phyloP scores from a whole-genome alignment of 2,113 vertebrate species.

The Chloropsis hardwickii region DNA sequence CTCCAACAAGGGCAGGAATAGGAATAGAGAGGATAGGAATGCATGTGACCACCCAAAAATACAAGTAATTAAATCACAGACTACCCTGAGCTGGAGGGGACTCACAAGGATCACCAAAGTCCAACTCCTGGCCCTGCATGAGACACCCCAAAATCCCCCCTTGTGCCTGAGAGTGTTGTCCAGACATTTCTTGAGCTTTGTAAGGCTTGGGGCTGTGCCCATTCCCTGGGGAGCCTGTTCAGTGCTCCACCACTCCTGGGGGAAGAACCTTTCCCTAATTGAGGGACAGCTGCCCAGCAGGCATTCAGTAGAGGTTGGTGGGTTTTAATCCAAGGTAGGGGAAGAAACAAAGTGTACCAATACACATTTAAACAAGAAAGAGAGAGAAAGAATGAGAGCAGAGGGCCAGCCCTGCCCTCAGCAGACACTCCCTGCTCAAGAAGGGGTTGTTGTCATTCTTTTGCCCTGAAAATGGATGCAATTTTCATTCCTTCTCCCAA shows the following conservation, averaged over 20 bases:
- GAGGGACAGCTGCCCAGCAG: not conserved
- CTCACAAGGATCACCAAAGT: not conserved
- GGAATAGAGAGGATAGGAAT: not conserved
- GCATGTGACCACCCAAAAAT: fast-evolving
- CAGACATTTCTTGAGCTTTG: not conserved
- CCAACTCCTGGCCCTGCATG: not conserved
- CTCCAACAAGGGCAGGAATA: not conserved
- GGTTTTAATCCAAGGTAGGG: not conserved
- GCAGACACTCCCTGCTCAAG: not conserved
- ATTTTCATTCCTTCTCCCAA: not conserved
- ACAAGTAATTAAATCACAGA: not conserved
- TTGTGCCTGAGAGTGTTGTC: too few species aligned
- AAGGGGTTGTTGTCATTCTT: not conserved
- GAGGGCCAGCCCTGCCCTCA: not conserved
- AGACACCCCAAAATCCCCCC: not conserved
- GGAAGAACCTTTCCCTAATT: not conserved
- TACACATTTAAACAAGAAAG: not conserved
- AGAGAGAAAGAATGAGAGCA: not conserved
- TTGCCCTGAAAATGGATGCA: not conserved
- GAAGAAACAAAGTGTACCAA: not conserved
- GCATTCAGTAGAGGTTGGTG: not conserved
- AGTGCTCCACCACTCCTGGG: not conserved
- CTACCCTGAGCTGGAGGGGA: not conserved
- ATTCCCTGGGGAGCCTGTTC: not conserved
- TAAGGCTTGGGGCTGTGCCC: fast-evolving